phyloP scores from a whole-genome alignment of 1,140 invertebrate species.

The Euborellia annulipes region DNA sequence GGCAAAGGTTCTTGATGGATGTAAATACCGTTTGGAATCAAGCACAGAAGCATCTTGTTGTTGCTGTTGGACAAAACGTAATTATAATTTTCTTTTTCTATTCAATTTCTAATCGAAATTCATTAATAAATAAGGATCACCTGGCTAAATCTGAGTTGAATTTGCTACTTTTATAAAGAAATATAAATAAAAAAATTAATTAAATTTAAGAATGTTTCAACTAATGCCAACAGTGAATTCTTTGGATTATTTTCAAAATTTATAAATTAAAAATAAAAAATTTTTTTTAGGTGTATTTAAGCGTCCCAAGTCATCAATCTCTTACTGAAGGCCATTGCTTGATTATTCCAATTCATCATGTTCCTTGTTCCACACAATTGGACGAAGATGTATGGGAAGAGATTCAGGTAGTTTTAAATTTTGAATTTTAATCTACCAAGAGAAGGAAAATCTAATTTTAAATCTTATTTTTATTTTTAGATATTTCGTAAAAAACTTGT shows the following conservation, averaged over 20 bases:
- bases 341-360: conserved; percentile 70
- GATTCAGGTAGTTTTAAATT: conserved; percentile 57
- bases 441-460: neutral
- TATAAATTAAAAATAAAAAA: too few species aligned
- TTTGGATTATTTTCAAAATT: too few species aligned
- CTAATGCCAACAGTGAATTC: too few species aligned
- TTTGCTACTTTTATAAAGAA: too few species aligned
- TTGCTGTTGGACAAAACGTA: conserved; percentile 62
- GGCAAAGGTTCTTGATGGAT: conserved; percentile 56
- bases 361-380: conserved; percentile 53
- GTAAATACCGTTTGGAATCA: conserved; percentile 68
- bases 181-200: too few species aligned
- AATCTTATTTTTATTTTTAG: conserved; percentile 27
- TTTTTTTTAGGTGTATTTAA: conserved; percentile 51
- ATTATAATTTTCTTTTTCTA: conserved; percentile 3
- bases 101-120: conserved; percentile 9
- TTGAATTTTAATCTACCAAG: neutral
- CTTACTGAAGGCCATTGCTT: conserved; percentile 78
- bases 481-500: conserved; percentile 56
- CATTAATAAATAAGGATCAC: neutral
- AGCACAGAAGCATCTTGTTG: conserved; percentile 75
- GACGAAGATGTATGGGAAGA: conserved; percentile 92
- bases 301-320: conserved; percentile 59
- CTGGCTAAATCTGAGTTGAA: too few species aligned
- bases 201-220: too few species aligned